phyloP scores from a whole-genome alignment of 2,888 invertebrate species.

The Rotaria macrura region DNA sequence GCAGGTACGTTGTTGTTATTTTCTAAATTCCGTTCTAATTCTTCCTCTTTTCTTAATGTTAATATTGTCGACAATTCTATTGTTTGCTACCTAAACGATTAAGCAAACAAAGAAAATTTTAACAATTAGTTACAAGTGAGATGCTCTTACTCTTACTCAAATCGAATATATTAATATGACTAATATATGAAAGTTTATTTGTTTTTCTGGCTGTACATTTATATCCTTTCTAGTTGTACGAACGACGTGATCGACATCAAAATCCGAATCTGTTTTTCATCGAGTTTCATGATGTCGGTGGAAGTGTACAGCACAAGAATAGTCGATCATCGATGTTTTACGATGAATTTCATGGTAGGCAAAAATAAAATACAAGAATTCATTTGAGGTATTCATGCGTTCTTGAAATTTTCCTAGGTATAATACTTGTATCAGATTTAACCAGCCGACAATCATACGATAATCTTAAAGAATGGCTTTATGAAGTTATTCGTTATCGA shows the following conservation, averaged over 20 bases:
- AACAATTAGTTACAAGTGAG: no score
- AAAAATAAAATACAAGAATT: not conserved
- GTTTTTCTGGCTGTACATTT: not conserved
- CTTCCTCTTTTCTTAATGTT: no score
- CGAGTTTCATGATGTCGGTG: constrained; percentile 93
- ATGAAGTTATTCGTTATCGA: constrained; percentile 62
- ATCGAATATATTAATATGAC: no score
- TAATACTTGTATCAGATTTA: constrained; percentile 88
- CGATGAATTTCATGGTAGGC: constrained; percentile 72
- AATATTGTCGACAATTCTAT: no score
- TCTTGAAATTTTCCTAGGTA: constrained; percentile 54
- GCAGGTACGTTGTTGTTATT: no score
- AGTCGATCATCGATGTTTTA: constrained; percentile 79
- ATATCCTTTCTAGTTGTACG: constrained; percentile 59
- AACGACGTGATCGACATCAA: constrained; percentile 83
- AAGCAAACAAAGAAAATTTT: no score
- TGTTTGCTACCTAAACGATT: no score
- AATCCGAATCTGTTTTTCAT: constrained; percentile 79
- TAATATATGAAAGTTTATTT: no score
- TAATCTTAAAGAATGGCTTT: constrained; percentile 81
- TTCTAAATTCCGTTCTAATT: no score
- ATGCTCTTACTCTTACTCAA: no score
- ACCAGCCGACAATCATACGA: constrained; percentile 88
- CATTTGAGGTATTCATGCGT: no score
- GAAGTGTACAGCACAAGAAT: constrained; percentile 80